Base-by-base conservation (phyloP, 1,140 invertebrate genomes). In the Acyrthosiphon pisum region DNA sequence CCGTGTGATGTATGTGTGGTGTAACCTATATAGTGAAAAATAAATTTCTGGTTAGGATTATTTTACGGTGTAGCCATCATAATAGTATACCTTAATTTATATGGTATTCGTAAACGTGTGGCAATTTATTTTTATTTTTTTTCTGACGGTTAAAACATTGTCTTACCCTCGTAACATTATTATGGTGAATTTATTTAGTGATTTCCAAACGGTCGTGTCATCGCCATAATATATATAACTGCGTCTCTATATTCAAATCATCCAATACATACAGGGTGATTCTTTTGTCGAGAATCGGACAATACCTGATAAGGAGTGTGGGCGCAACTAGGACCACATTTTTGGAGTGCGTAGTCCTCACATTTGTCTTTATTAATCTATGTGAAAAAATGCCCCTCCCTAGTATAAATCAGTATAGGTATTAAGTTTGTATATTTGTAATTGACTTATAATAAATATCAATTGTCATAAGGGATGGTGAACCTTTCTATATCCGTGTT, bases 41-140 rank as follows among this genome's bases (percentile, higher is more conserved):
- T 87, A 87, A 87, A 87, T n/a, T 48, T n/a, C 86, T 46, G 46
- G 14, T 48, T 87, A 87, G 11, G 20, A 87, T 86, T 76, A 23
- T 87, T 88, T 35, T 89, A 89, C 22, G 22, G 48, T 18, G 22
- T 86, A 50, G 30, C 14, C 14, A 35, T 26, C 23, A 76, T 76
- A 76, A 76, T n/a, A 76, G 1, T n/a, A 68, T 68, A 18, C 30
- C 30, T 68, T n/a, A 68, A 68, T 68, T 4, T 68, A 84, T 84
- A 86, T 86, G 9, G 44, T 2, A 53, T 53, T 46, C 11, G 83
- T 46, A 9, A 44, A 7, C 9, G 6, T 84, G 22, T 84, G 23
- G 9, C 14, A 11, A 22, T n/a, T 46, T 46, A 30, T 86, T 86
- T 86, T 46, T 86, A 23, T 37, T 37, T 83, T 44, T 44, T 30